Evolutionary conservation across 1,140 invertebrate genomes (phyloP), one percentile per base, ranked within the genome.

Genomic region (Zeugodacus cucurbitae): DNA sequence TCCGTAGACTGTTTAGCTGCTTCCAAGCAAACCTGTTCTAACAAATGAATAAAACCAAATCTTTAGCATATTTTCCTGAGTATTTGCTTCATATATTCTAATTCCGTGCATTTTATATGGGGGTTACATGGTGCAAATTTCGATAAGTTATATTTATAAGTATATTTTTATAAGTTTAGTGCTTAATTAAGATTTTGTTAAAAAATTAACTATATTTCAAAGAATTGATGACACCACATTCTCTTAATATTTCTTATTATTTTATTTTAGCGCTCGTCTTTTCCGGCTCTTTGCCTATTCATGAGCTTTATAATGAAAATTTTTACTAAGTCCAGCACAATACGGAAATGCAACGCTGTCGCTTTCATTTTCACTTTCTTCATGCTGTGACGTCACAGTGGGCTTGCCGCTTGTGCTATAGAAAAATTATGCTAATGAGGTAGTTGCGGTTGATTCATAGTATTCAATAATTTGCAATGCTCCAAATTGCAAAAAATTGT

Each of bases 381-480:
- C 17, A 2, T 2, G 34, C 22, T 74, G n/a, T 67, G 10, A 29
- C 29, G 62, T 32, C 32, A 74, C 67, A 34, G 5, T 37, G 22
- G 22, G 4, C 17, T 34, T 22, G 67, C 67, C 32, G 34, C 32
- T 37, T 20, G 14, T 29, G 64, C 26, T 41, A 34, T 34, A 34
- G 67, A 82, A 58, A 87, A 87, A 90, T 92, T 90, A 91, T 89
- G 90, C 90, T 90, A 91, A 89, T 93, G 92, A 93, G 92, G 92
- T 93, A 92, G 90, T 89, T 88, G 87, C 90, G 90, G 92, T 91
- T 91, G 87, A 88, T 57, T 82, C 88, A 89, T 90, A 90, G 88
- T 88, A 88, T 32, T 88, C 78, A 64, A 78, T 34, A 44, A 48
- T 44, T 87, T 88, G 7, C 82, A n/a, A 59, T 87, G 57, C 44